Base-by-base conservation (phyloP, 2,113 vertebrate species). In the Hippolais icterina region DNA sequence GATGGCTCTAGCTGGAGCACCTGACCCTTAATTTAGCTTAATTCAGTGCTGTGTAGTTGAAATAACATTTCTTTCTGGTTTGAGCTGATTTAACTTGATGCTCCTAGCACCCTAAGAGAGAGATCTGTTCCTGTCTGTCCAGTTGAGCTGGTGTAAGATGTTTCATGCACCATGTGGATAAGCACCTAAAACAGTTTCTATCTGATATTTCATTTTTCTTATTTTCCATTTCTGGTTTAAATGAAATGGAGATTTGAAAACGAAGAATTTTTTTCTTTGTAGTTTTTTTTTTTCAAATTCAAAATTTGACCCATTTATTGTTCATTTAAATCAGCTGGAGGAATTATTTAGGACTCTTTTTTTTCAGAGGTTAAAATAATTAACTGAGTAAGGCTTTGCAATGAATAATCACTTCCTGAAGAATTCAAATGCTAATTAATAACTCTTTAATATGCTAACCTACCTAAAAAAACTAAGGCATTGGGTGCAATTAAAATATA, bases 191-290 rank as follows among this genome's bases (percentile, higher is more conserved):
- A 28, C 24, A 37, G 10, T 28, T 84, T 65, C 8, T 72, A 5
- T n/a, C 35, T 66, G 11, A 12, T 65, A 41, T 10, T 53, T 56
- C 2, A 6, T 33, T 50, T 20, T 49, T 22, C 16, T 22, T 35
- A 11, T 57, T 83, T 78, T 44, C 4, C 27, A 49, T 7, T 50
- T 6, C 18, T 82, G 9, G 1, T 41, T 95, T 65, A 54, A 64
- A 78, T 68, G 1, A 81, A 69, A 56, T 25, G 22, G 9, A 44
- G 59, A 4, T 15, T 37, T 66, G 44, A 3, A 66, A 83, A 31
- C 1, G 2, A 44, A 27, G 1, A 16, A 3, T 4, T 17, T 21
- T 37, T 41, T 76, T 63, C 4, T 14, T 35, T n/a, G 9, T 35
- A 22, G 3, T 16, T 54, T 42, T 80, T 22, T 28, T 41, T 71